A percentile compares a stretch with the other conserved stretches of the same genome.
phyloP scores from a whole-genome alignment of 2,888 invertebrate species.

The Charanyca ferruginea region DNA sequence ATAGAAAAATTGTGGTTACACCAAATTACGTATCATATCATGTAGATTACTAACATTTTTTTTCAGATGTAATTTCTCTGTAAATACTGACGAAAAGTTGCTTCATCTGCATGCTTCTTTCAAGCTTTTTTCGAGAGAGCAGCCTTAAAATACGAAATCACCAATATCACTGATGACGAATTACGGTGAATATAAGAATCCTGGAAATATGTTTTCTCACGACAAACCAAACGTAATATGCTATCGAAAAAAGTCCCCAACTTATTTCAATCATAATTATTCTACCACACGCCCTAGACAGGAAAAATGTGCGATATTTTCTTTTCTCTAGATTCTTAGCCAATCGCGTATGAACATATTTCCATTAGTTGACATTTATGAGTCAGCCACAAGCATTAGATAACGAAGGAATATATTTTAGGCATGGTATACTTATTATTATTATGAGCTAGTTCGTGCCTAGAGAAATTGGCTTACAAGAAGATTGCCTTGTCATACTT shows the following conservation, averaged over 20 bases:
- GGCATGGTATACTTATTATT: slow-evolving; percentile 11
- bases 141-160: too few species aligned
- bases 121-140: too few species aligned
- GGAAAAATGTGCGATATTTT: slow-evolving; percentile 4
- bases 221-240: background rate
- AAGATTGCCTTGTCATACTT: background rate
- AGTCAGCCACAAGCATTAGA: slow-evolving; percentile 12
- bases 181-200: too few species aligned
- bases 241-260: background rate
- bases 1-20: too few species aligned
- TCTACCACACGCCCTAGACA: background rate
- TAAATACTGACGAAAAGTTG: too few species aligned
- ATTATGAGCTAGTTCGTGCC: slow-evolving; percentile 14
- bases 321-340: slow-evolving; percentile 18
- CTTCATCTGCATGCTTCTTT: too few species aligned
- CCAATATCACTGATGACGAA: too few species aligned
- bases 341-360: slow-evolving; percentile 32
- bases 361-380: slow-evolving; percentile 40
- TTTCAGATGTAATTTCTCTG: too few species aligned
- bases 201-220: background rate
- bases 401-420: slow-evolving; percentile 23
- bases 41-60: too few species aligned
- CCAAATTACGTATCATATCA: too few species aligned
- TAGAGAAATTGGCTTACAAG: slow-evolving; percentile 24
- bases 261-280: slow-evolving; percentile 1